These are phyloP conservation scores for Tetropium fuscum DNA, from an alignment of 2,888 invertebrate genomes.

Conservation along the genomic window DNA sequence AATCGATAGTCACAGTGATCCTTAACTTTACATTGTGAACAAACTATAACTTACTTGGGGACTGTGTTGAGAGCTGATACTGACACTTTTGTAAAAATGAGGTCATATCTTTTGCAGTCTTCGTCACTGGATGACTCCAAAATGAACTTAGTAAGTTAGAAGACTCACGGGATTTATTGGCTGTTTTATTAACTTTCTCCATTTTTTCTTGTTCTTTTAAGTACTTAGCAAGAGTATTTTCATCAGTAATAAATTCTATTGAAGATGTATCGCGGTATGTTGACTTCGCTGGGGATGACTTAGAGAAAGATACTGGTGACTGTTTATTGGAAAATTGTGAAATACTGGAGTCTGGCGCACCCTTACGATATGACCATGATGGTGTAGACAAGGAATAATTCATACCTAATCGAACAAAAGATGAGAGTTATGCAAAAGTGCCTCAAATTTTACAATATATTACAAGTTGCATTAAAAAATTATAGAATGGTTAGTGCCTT, in stretches of 20 bases:
- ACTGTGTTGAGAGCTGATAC: conserved; percentile 71
- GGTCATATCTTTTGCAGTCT: conserved; percentile 67
- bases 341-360: conserved; percentile 45
- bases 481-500: no score
- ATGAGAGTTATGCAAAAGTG: not conserved
- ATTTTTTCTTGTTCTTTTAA: conserved; percentile 63
- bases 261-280: conserved; percentile 48
- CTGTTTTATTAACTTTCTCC: conserved; percentile 56
- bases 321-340: conserved; percentile 24
- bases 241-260: conserved; percentile 67
- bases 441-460: no score
- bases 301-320: conserved; percentile 24
- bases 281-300: conserved; percentile 46
- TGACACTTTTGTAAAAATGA: conserved; percentile 67
- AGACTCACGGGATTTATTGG: conserved; percentile 61
- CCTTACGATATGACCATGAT: conserved; percentile 62
- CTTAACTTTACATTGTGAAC: no score
- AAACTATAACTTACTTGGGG: conserved; percentile 60
- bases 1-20: no score
- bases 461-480: not conserved
- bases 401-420: conserved; percentile 40
- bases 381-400: conserved; percentile 57
- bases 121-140: conserved; percentile 69
- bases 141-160: conserved; percentile 69
- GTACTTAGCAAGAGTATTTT: conserved; percentile 66